Evolutionary conservation across 2,113 vertebrate genomes (phyloP).

Genomic region (Aegotheles bennettii): DNA sequence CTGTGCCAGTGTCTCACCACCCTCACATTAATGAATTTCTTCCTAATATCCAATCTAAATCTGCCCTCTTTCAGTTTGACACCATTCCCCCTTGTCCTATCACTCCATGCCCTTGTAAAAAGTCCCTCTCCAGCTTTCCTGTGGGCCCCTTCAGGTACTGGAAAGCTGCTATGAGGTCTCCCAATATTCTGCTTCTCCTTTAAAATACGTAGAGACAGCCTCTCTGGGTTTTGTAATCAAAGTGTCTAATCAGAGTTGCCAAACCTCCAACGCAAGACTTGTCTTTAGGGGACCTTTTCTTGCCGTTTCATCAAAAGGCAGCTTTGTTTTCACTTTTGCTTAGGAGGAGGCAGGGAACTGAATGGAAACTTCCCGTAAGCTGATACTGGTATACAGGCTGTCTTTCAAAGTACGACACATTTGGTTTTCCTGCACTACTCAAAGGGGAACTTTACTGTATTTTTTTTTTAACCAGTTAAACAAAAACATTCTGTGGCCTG

Average conservation of each 20-base stretch:
- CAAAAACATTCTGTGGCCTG: background rate
- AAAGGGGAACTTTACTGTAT: background rate
- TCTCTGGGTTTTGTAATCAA: background rate
- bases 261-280: background rate
- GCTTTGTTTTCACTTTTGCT: background rate
- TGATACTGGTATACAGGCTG: background rate
- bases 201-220: rapidly evolving
- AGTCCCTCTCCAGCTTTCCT: too few species aligned
- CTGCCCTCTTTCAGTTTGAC: too few species aligned
- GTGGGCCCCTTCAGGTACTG: too few species aligned
- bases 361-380: background rate
- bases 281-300: background rate
- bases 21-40: too few species aligned
- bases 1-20: too few species aligned
- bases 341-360: background rate
- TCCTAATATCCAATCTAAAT: too few species aligned
- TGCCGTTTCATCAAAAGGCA: background rate
- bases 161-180: too few species aligned
- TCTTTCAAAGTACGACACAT: background rate
- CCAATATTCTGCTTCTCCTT: background rate
- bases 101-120: too few species aligned
- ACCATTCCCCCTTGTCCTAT: too few species aligned
- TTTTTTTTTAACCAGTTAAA: background rate
- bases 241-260: background rate
- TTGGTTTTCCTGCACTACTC: background rate